Percentiles rank a stretch among this genome's conserved stretches.
Evolutionary conservation across 2,888 invertebrate genomes (phyloP).

Genomic region (Crioceris asparagi): DNA sequence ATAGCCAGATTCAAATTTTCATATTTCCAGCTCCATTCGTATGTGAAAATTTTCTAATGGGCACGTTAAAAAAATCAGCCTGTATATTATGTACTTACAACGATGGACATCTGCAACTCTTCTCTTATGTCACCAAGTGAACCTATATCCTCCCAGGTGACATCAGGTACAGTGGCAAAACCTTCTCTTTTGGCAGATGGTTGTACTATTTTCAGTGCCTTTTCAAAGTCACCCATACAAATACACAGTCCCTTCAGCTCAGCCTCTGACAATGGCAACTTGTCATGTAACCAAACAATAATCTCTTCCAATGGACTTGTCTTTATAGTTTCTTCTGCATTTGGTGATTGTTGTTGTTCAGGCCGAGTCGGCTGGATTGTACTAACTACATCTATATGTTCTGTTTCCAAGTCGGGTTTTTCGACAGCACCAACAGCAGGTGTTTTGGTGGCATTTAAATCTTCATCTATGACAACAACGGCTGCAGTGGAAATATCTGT

Average conservation of each 20-base stretch:
- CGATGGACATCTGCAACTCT: slow-evolving; percentile 80
- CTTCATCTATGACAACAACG: slow-evolving; percentile 13
- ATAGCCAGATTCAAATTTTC: too few relatives aligned
- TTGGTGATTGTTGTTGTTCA: not conserved
- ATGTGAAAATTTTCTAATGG: too few relatives aligned
- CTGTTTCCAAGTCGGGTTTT: not conserved
- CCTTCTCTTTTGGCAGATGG: slow-evolving; percentile 95
- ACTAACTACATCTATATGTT: not conserved
- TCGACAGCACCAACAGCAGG: too few relatives aligned
- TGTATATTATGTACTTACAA: slow-evolving; percentile 52
- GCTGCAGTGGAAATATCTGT: slow-evolving; percentile 6
- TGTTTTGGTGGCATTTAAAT: not conserved
- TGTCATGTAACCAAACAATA: slow-evolving; percentile 53
- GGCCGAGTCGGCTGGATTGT: not conserved
- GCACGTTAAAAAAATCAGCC: too few relatives aligned
- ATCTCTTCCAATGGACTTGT: slow-evolving; percentile 43
- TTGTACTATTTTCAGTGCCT: slow-evolving; percentile 70
- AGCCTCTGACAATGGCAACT: slow-evolving; percentile 49
- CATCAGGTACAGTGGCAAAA: slow-evolving; percentile 94
- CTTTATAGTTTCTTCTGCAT: slow-evolving; percentile 6
- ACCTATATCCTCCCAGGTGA: slow-evolving; percentile 95
- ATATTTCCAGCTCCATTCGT: too few relatives aligned
- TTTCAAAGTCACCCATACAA: slow-evolving; percentile 63
- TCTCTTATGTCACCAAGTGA: slow-evolving; percentile 79
- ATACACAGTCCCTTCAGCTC: slow-evolving; percentile 57